Conservation (phyloP, 1,140 invertebrate species). For the Conus betulinus region DNA sequence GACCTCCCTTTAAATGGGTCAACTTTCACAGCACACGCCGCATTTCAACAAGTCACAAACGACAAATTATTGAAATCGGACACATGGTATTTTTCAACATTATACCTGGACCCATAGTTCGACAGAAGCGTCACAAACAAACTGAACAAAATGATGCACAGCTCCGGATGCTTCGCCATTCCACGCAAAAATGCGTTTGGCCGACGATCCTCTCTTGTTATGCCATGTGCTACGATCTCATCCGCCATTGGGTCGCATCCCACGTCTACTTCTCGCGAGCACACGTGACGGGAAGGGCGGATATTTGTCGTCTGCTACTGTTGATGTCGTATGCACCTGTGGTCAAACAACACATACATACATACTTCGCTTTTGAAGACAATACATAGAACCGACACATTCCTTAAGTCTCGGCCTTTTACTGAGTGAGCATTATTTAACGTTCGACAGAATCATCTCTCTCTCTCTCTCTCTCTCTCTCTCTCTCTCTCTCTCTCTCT, state of each 20-base stretch:
- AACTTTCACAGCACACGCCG: no score
- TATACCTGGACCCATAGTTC: slow-evolving; percentile 59
- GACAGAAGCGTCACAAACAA: slow-evolving; percentile 49
- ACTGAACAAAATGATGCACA: slow-evolving; percentile 49
- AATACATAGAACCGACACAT: no score
- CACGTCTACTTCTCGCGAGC: slow-evolving; percentile 49
- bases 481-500: no score
- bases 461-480: no score
- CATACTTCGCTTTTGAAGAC: no score
- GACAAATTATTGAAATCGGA: neutral
- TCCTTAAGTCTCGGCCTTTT: no score
- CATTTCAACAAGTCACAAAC: neutral
- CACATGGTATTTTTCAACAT: neutral
- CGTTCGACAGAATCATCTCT: no score
- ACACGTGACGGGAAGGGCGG: slow-evolving; percentile 7
- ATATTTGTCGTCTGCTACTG: slow-evolving; percentile 33
- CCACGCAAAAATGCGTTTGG: slow-evolving; percentile 48
- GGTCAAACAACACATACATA: no score
- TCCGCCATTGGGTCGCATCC: slow-evolving; percentile 56
- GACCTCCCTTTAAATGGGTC: neutral
- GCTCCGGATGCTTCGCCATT: slow-evolving; percentile 61
- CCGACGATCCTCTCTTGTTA: slow-evolving; percentile 35
- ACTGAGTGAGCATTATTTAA: no score
- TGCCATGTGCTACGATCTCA: slow-evolving; percentile 50
- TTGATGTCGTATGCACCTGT: no score